These are phyloP conservation scores for Ageneiosus marmoratus DNA, from an alignment of 2,113 vertebrate genomes.

Conservation along the genomic window DNA sequence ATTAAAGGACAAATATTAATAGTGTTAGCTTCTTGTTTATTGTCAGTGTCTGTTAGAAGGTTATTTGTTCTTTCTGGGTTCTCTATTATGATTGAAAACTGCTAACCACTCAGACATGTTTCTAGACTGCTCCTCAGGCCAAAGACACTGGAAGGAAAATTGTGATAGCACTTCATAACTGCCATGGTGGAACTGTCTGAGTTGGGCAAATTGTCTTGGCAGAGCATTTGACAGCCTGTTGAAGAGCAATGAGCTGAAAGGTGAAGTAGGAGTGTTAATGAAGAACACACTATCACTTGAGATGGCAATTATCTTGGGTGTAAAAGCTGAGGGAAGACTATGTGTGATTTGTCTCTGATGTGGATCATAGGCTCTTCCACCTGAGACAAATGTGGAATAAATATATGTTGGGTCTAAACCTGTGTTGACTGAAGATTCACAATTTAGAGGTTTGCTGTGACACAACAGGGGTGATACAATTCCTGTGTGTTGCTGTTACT, in stretches of 20 bases:
- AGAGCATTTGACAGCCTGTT: conserved; percentile 67
- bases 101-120: conserved; percentile 24
- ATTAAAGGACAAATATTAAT: background rate
- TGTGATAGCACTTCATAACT: conserved; percentile 34
- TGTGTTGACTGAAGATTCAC: conserved; percentile 56
- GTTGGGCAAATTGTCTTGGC: conserved; percentile 57
- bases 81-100: conserved; percentile 4
- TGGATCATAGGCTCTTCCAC: conserved; percentile 61
- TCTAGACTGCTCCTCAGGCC: conserved; percentile 1
- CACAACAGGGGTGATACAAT: conserved; percentile 8
- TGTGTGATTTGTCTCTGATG: conserved; percentile 65
- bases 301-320: conserved; percentile 70
- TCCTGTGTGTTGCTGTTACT: conserved; percentile 2
- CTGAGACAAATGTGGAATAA: conserved; percentile 60
- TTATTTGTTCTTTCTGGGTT: conserved; percentile 4
- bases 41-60: background rate
- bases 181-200: conserved; percentile 39
- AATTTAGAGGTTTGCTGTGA: conserved; percentile 8
- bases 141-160: conserved; percentile 30
- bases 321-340: conserved; percentile 61
- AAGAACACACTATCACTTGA: conserved; percentile 69
- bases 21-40: background rate
- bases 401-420: conserved; percentile 48
- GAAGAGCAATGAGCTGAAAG: conserved; percentile 68
- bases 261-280: conserved; percentile 75